A percentile compares a stretch with the other conserved stretches of the same genome.
phyloP scores from a whole-genome alignment of 2,797 vertebrate species.

The Hemibagrus guttatus region DNA sequence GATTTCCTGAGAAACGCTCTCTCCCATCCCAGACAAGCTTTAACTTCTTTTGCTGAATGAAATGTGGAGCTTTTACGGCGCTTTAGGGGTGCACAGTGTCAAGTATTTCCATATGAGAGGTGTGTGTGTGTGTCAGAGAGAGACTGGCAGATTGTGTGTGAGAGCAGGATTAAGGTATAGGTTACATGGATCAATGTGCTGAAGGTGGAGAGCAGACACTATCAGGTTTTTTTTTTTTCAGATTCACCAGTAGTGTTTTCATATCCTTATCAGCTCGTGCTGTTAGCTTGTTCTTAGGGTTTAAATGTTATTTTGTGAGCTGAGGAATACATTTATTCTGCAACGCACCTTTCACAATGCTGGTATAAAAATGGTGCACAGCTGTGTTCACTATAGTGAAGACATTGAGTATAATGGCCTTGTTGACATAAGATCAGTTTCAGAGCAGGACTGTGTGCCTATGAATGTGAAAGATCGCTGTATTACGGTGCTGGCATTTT shows the following conservation, averaged over 20 bases:
- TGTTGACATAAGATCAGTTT: conserved; percentile 2
- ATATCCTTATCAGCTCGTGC: neutral
- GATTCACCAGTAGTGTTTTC: neutral
- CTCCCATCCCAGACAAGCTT: conserved; percentile 11
- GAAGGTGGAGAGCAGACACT: neutral
- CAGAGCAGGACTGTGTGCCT: neutral
- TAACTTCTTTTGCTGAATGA: neutral
- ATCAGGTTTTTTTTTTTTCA: conserved; percentile 20
- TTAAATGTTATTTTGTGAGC: neutral
- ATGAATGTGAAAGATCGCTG: conserved; percentile 27
- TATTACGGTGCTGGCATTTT: conserved; percentile 20
- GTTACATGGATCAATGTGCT: conserved; percentile 26
- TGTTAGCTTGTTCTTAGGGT: neutral
- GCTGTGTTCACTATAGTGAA: neutral
- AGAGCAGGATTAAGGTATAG: neutral
- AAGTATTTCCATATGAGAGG: neutral
- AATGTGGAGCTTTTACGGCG: neutral
- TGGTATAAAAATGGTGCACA: neutral
- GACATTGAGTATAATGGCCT: neutral
- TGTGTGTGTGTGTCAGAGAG: neutral
- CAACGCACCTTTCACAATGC: neutral
- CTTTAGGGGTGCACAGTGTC: neutral
- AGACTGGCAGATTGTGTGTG: neutral
- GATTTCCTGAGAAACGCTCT: conserved; percentile 30
- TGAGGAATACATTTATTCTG: neutral